Evolutionary conservation across 2,113 vertebrate species (phyloP), one percentile per base, ranked within the genome.

Genomic region (Xiphorhynchus elegans): DNA sequence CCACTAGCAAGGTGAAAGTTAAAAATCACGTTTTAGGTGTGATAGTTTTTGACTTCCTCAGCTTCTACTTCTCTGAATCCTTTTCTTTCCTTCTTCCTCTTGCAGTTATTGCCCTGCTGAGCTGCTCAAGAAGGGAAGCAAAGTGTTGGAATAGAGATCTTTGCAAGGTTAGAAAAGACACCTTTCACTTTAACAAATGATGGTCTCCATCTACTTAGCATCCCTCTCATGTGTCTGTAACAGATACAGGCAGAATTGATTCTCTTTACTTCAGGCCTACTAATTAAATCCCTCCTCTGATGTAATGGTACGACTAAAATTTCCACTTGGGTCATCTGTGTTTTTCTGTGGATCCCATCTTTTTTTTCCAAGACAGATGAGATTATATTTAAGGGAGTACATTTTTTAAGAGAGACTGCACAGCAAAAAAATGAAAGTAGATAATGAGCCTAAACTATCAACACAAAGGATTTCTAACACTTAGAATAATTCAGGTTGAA

Each of bases 201-300:
- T 6, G 6, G 68, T 75, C 75, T 97, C 88, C 87, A 85, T 94
- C 95, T 96, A 87, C 69, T 97, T 96, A 94, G 73, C 79, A 92
- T 94, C 92, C 93, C 55, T 97, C 84, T 97, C 89, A 44, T 95
- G 62, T 97, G 87, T 94, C 93, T 91, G 94, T 94, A 97, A 97
- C 89, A 96, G 96, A 97, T 96, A 97, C 63, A 94, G 82, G 90
- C 93, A 97, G 89, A 97, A 96, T 97, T 96, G 95, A 97, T 97
- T 97, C 90, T 87, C 91, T 96, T 93, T 95, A 94, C 93, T 91
- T 93, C 92, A 96, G 89, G 73, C n/a, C 60, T 91, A 66, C 96
- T 97, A 97, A 96, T 96, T 96, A 96, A 97, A 97, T 93, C 62
- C 62, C 79, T 96, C 29, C 55, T 96, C 91, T 97, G 92, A 93